Base-by-base conservation (phyloP, 1,140 invertebrate genomes). In the Euglossa dilemma region DNA sequence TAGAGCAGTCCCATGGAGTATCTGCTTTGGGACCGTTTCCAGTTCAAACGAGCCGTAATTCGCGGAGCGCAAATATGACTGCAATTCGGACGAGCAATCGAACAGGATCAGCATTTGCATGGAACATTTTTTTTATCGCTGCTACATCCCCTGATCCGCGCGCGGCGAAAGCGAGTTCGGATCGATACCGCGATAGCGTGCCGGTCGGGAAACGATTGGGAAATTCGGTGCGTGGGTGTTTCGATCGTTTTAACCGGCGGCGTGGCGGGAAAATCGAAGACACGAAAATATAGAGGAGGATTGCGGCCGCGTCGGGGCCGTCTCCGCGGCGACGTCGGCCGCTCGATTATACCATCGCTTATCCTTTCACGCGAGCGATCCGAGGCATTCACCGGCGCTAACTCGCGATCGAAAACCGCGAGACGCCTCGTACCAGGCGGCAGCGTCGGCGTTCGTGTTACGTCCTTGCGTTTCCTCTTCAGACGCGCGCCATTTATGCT, bases 121-220 rank as follows among this genome's bases (percentile, higher is more conserved):
- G n/a, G 12, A 25, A 7, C 9, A 9, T 12, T 66, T 43, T 45
- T 45, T 67, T 16, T 6, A 43, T 20, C 71, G 23, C 11, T 23
- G 56, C 56, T n/a, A 36, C 36, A 28, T n/a, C 8, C 47, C 43
- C 9, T 14, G 71, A 72, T 72, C 52, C 50, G 20, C 9, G 20
- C 9, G 3, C 20, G 16, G 54, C 14, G 56, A 59, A 73, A 57
- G 43, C n/a, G 59, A 57, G 28, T 36, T 25, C 5, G 23, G n/a
- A 74, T 74, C 72, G 56, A 59, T 74, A n/a, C 43, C 50, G 47
- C 43, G 69, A 70, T 70, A 70, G 52, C 67, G 20, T 20, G 36
- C 3, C 16, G 4, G 52, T 9, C 6, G 6, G 12, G 2, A 4
- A 64, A 23, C 23, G 23, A 54, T 52, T 18, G 14, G 25, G 9